Base-by-base conservation (phyloP, 2,797 vertebrate genomes). In the Loris lydekkerianus region DNA sequence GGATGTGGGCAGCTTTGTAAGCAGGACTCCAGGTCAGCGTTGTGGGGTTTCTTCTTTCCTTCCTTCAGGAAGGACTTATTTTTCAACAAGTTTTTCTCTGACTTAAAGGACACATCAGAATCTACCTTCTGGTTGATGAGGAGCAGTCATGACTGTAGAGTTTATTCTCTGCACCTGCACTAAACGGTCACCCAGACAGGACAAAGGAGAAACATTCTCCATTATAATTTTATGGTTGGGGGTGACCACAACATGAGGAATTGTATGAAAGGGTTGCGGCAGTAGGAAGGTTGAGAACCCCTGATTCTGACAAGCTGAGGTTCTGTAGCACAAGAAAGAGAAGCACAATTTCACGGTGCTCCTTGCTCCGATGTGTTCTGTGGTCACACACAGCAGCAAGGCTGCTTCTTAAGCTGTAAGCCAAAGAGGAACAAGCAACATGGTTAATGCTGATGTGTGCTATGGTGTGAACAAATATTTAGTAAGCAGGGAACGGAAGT, bases 311-410 rank as follows among this genome's bases (percentile, higher is more conserved):
- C 8, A 60, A 75, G 72, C 46, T 23, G 6, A 76, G 25, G 34
- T 37, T 65, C 72, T 0, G 0, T 76, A 34, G 23, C 31, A 31
- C 1, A 76, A 56, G 53, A 76, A 86, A 67, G 0, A 2, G 76
- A 69, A 85, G 61, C n/a, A 18, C 3, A 15, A 70, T 67, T 37
- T 63, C 34, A 61, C 7, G n/a, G 65, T 7, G 0, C 7, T 72
- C 5, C 29, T 53, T 8, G 4, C 17, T 67, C 27, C 0, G 0
- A 1, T 46, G 43, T 73, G 34, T 43, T 34, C 61, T 18, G 7
- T 14, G 25, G 65, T 86, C 21, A 73, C 9, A 81, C 49, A 27
- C 3, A 40, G 27, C 20, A 31, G 73, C 15, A 31, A 49, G 23
- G 70, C 60, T 40, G 14, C 37, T 65, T 85, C 31, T 10, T 56